Evolutionary conservation across 2,113 vertebrate genomes (phyloP).

Genomic region (Eonycteris spelaea): DNA sequence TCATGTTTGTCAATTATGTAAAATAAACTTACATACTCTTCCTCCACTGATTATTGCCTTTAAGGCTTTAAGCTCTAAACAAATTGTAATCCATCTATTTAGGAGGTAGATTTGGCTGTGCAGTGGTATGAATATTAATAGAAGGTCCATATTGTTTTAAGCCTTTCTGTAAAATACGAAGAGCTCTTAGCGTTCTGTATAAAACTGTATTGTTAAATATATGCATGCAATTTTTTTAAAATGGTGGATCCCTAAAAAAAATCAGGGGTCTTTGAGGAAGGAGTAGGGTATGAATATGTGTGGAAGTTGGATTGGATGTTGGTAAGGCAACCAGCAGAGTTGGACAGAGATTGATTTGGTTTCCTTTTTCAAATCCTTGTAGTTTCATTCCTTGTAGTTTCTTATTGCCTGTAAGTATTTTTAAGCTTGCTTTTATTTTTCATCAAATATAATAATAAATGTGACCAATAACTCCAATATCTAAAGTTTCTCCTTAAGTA

Average conservation of each 20-base stretch:
- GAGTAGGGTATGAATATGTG: neutral
- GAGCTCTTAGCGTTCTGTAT: neutral
- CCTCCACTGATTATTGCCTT: neutral
- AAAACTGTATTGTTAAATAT: neutral
- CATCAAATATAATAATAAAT: neutral
- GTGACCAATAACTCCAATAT: neutral
- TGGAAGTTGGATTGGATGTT: neutral
- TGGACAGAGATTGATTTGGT: neutral
- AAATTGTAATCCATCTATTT: slow-evolving; percentile 49
- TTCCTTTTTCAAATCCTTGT: neutral
- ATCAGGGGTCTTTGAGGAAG: neutral
- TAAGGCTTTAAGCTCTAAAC: slow-evolving; percentile 41
- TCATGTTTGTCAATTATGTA: slow-evolving; percentile 58
- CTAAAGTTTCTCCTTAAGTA: neutral
- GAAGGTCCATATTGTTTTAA: slow-evolving; percentile 27
- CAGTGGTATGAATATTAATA: neutral
- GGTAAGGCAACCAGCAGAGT: neutral
- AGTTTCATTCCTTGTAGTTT: neutral
- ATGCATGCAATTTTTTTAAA: neutral
- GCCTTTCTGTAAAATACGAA: neutral
- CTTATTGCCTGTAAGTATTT: neutral
- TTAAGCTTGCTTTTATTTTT: neutral
- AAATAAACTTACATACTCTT: slow-evolving; percentile 30
- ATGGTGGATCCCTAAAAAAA: neutral
- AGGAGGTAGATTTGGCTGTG: neutral